Evolutionary conservation across 2,888 invertebrate species (phyloP).

Genomic region (Trichogramma dendrolimi): DNA sequence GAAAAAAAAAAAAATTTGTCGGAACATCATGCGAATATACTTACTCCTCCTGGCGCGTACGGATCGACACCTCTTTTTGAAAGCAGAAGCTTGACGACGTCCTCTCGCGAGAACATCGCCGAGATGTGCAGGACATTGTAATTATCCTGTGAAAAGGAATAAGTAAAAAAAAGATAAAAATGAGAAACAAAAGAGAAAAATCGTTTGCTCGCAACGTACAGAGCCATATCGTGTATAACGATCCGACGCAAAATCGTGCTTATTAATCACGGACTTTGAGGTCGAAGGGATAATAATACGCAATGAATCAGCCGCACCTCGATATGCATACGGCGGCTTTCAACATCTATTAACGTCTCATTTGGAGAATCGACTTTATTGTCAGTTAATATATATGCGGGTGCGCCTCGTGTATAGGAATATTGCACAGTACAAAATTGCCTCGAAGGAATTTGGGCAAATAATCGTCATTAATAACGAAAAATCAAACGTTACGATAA

Average conservation of each 20-base stretch:
- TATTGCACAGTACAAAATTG: too few species aligned
- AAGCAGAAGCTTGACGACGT: slow-evolving; percentile 85
- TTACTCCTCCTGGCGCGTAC: slow-evolving; percentile 89
- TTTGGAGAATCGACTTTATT: too few species aligned
- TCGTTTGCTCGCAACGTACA: not conserved
- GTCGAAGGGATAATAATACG: slow-evolving; percentile 5
- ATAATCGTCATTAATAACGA: too few species aligned
- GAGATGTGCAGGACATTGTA: slow-evolving; percentile 93
- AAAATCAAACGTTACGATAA: too few species aligned
- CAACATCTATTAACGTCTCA: too few species aligned
- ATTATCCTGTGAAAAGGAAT: slow-evolving; percentile 74
- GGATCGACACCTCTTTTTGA: slow-evolving; percentile 87
- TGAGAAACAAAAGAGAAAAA: slow-evolving; percentile 11
- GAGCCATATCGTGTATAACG: too few species aligned
- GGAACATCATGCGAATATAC: slow-evolving; percentile 46
- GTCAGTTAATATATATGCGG: too few species aligned
- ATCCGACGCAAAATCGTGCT: too few species aligned
- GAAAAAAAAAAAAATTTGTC: not conserved
- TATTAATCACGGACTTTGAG: slow-evolving; percentile 8
- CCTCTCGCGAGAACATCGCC: slow-evolving; percentile 90
- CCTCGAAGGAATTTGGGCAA: too few species aligned
- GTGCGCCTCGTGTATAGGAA: too few species aligned
- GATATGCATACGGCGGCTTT: too few species aligned
- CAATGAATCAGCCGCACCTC: slow-evolving; percentile 17
- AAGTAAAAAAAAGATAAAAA: not conserved